These are phyloP conservation scores for Cherax quadricarinatus DNA, from an alignment of 1,140 invertebrate species.

Conservation along the genomic window DNA sequence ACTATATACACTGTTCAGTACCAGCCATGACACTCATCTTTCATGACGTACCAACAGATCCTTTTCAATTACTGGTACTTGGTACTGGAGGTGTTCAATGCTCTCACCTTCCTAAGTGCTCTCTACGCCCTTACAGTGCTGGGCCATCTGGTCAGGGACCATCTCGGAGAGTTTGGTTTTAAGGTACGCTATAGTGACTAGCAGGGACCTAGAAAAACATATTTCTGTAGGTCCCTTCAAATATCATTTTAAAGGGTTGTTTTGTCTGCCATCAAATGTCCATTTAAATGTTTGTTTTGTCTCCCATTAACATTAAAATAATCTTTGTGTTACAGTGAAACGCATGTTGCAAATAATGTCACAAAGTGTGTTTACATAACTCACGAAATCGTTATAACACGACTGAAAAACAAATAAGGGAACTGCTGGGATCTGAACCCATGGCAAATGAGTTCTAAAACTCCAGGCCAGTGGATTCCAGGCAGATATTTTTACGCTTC, in stretches of 20 bases:
- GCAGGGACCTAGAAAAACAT: background rate
- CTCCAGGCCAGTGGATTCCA: no score
- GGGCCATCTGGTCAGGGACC: background rate
- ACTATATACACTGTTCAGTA: no score
- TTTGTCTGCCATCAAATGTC: background rate
- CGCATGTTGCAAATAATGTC: no score
- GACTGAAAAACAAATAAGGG: no score
- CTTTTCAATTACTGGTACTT: constrained; percentile 25
- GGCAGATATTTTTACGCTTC: no score
- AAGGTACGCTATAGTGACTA: background rate
- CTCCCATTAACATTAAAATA: no score
- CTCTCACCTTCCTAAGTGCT: constrained; percentile 17
- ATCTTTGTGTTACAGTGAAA: no score
- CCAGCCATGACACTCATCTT: no score
- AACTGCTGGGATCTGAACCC: no score
- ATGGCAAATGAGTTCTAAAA: no score
- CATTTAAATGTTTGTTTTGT: background rate
- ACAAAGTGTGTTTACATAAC: no score
- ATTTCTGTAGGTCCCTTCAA: background rate
- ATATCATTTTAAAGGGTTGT: background rate
- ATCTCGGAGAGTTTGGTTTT: constrained; percentile 13
- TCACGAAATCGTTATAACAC: no score
- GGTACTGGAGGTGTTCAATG: constrained; percentile 8
- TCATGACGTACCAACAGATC: background rate
- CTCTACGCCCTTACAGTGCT: constrained; percentile 25